Conservation (phyloP, 2,888 invertebrate genomes). For the Pelosia muscerda region DNA sequence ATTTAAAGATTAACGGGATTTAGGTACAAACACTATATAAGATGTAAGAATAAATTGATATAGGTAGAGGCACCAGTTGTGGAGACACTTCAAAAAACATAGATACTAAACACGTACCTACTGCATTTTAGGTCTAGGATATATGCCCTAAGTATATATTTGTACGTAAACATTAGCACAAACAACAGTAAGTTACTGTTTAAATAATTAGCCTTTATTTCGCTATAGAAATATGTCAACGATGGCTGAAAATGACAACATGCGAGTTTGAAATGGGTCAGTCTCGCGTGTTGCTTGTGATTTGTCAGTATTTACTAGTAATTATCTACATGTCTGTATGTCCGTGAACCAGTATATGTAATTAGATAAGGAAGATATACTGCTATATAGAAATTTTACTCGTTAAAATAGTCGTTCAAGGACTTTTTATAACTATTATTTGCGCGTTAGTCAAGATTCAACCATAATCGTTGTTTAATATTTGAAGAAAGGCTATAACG, state of each 20-base stretch:
- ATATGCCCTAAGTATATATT: not conserved
- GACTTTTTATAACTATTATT: not conserved
- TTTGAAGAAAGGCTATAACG: too few relatives aligned
- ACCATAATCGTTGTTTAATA: not conserved
- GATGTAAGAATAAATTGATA: too few relatives aligned
- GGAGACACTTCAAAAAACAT: too few relatives aligned
- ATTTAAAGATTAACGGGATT: not conserved
- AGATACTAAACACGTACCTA: too few relatives aligned
- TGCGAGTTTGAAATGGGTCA: conserved; percentile 52
- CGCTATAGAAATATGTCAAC: conserved; percentile 11
- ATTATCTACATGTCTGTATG: conserved; percentile 35
- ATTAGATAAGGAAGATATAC: not conserved
- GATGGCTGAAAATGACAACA: conserved; percentile 56
- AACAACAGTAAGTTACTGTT: not conserved
- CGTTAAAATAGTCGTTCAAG: not conserved
- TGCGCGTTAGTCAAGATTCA: not conserved
- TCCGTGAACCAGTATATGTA: conserved; percentile 18
- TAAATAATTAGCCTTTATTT: conserved; percentile 12
- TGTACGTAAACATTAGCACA: conserved; percentile 1
- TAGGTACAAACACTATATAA: too few relatives aligned
- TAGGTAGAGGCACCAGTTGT: too few relatives aligned
- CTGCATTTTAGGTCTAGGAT: not conserved
- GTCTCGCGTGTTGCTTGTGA: conserved; percentile 42
- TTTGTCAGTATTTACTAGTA: conserved; percentile 40
- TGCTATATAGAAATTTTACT: not conserved